Percentiles rank a stretch among this genome's conserved stretches.
Conservation (phyloP, 2,113 vertebrate species). For the Pelusios castaneus region DNA sequence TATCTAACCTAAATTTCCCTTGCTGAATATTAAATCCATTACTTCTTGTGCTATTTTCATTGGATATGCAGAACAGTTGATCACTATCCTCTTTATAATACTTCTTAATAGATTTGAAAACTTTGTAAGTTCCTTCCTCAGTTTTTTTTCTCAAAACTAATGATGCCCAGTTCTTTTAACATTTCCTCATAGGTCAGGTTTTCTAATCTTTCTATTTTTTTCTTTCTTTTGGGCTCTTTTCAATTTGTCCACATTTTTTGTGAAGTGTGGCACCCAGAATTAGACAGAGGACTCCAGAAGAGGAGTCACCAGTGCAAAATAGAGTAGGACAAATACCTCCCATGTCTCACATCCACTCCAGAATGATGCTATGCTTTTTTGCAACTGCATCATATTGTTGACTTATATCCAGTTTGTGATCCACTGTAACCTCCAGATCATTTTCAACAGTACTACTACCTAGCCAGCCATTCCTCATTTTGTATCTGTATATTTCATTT, state of each 20-base stretch:
- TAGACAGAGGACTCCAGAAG: background rate
- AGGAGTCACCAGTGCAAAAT: background rate
- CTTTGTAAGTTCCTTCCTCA: background rate
- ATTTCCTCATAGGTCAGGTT: background rate
- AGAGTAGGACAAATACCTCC: background rate
- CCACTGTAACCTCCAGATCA: background rate
- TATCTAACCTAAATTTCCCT: background rate
- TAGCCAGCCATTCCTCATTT: background rate
- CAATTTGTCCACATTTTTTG: background rate
- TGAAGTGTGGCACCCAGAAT: background rate
- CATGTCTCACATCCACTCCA: background rate
- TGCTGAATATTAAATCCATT: background rate
- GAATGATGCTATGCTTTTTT: background rate
- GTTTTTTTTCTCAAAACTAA: background rate
- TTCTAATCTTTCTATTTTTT: background rate
- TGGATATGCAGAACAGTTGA: background rate
- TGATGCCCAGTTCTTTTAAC: background rate
- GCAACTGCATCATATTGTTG: background rate
- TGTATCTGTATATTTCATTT: background rate
- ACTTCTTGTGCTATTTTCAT: background rate
- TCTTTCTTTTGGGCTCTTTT: background rate
- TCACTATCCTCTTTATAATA: background rate
- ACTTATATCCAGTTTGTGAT: background rate
- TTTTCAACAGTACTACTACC: background rate
- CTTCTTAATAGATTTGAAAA: background rate